Evolutionary conservation across 2,113 vertebrate species (phyloP), one percentile per base, ranked within the genome.

Genomic region (Cygnus buccinator): DNA sequence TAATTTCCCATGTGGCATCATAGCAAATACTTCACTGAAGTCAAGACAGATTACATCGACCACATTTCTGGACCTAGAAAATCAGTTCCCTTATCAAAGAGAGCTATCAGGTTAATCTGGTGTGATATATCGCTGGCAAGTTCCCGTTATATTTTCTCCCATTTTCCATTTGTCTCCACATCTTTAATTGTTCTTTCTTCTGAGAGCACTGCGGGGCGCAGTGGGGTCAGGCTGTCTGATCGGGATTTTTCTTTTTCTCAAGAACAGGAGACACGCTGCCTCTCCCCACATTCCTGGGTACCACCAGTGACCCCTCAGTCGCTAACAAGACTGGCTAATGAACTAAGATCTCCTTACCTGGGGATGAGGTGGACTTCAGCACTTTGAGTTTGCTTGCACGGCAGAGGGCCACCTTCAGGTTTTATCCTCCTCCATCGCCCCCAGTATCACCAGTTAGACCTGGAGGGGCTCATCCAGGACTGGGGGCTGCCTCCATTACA

Each of bases 1-100:
- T 94, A 95, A 96, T 95, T 97, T 97, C 95, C 96, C 96, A 96
- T 70, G 96, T 94, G 95, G 95, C 74, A 95, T 37, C 78, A 63
- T 66, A 95, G 92, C 93, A 93, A 97, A 95, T 93, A 70, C 87
- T 94, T 95, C 67, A 80, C 78, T 94, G 93, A 95, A 97, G 91
- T 87, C 89, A 91, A 93, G 96, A 96, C 66, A 91, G 91, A 97
- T 93, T 96, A 93, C 74, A 95, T 62, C 25, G 44, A 93, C 91
- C 50, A 48, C 78, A 76, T 95, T 97, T 96, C 96, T 94, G 93
- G 95, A 81, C 84, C 94, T 84, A 91, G 52, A 54, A 97, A 95
- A 97, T 81, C 5, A 4, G 78, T 93, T 89, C 50, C 59, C 63
- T 94, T 95, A 95, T 96, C 94, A 87, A 94, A 91, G 81, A 68